Evolutionary conservation across 1,140 invertebrate genomes (phyloP), one percentile per base, ranked within the genome.

Genomic region (Drosophila paulistorum): DNA sequence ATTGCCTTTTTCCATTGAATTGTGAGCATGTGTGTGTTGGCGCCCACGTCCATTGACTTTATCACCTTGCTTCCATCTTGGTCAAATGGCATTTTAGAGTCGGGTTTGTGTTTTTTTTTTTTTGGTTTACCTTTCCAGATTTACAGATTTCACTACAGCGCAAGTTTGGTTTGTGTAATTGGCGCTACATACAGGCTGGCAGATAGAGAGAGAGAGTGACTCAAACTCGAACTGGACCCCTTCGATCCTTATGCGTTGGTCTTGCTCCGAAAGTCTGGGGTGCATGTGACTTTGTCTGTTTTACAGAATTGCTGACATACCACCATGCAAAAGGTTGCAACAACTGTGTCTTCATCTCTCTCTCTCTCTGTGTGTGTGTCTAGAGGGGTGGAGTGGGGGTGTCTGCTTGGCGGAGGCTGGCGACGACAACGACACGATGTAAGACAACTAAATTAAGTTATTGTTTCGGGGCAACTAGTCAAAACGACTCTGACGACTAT

Each of bases 381-480:
- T 14, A 10, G n/a, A 41, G 45, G 63, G 33, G 48, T 68, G 20
- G 9, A 39, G 17, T 39, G 65, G 72, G 68, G 68, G 65, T 72
- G 80, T 68, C 65, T 59, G 41, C 54, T 63, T 58, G 20, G 58
- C 58, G 67, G 65, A 62, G 59, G 64, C 74, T 65, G 79, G 67
- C 74, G 72, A 70, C 70, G 80, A 77, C 83, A 79, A 74, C 83
- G 68, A 87, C 80, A 87, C 84, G 83, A 89, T 84, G 77, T 82
- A 72, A 87, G 73, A 87, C 85, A 87, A 89, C 83, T 87, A 87
- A 87, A 87, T 87, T 84, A 87, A 87, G 83, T 87, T 87, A 87
- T 87, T 87, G 83, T 77, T 83, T 71, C 59, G 65, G 68, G 10
- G 60, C 23, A 55, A 39, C 13, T 13, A 9, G 6, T 13, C 11